Base-by-base conservation (phyloP, 2,113 vertebrate genomes). In the Eublepharis macularius region DNA sequence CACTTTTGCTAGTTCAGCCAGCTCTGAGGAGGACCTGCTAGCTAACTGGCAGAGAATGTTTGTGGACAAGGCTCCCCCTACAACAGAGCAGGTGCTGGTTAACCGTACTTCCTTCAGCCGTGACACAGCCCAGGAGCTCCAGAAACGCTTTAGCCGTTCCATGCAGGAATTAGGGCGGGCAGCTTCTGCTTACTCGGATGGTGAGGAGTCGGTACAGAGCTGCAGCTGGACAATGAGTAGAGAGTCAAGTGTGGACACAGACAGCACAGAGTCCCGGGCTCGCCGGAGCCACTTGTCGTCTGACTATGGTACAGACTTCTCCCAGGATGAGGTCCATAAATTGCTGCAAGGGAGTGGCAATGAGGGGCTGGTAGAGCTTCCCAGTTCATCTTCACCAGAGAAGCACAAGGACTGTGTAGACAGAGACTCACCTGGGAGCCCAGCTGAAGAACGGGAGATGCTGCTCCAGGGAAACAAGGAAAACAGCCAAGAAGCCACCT, bases 11-110 rank as follows among this genome's bases (percentile, higher is more conserved):
- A 98, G 98, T 94, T 98, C 98, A 0, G 96, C 96, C 85, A 98
- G 98, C 94, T 99, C 98, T 0, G 98, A 99, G 91, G 98, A 99
- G 87, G 99, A 99, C 90, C 93, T 99, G 34, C 93, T 99, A 47
- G 97, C 97, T 85, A 99, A 97, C 94, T 99, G 98, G 98, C 98
- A 99, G 93, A 96, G 98, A 2, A 98, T 98, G 91, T 99, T 99
- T 80, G 98, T 99, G 86, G 98, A 98, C 90, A 98, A 98, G 93
- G 96, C 97, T 39, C 97, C 98, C 1, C 92, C 98, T 2, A 66
- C 96, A n/a, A 91, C 96, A 0, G 97, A 97, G 32, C 85, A 72
- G 6, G 94, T 95, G 0, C 87, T 98, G 91, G 88, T 94, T 57
- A 97, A 97, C 90, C 98, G 98, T 77, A 99, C 98, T 0, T 97